These are phyloP conservation scores for Carapus acus DNA, from an alignment of 2,797 vertebrate genomes.

Conservation along the genomic window DNA sequence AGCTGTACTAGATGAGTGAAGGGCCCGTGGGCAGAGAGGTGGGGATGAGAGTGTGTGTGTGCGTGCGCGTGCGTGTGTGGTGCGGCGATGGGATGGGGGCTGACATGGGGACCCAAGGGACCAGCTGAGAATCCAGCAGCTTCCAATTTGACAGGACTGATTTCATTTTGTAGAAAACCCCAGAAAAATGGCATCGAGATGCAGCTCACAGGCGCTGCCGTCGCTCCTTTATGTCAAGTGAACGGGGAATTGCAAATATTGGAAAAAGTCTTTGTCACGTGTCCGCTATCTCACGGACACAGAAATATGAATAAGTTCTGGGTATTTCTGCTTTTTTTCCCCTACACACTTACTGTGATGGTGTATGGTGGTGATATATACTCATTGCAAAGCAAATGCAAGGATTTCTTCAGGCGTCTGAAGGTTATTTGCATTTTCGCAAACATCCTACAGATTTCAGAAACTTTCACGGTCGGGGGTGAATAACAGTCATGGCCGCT, in stretches of 20 bases:
- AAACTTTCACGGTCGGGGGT: too few relatives aligned
- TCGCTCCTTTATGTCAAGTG: slow-evolving; percentile 33
- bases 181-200: slow-evolving; percentile 41
- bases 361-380: too few relatives aligned
- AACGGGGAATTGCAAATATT: slow-evolving; percentile 29
- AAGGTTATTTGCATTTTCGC: too few relatives aligned
- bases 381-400: too few relatives aligned
- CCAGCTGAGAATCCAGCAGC: slow-evolving; percentile 36
- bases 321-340: slow-evolving; percentile 21
- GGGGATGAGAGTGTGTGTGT: slow-evolving; percentile 2
- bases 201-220: slow-evolving; percentile 22
- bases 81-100: too few relatives aligned
- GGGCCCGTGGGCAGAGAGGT: slow-evolving; percentile 6
- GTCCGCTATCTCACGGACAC: slow-evolving; percentile 12
- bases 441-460: too few relatives aligned
- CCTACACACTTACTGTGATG: background rate
- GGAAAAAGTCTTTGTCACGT: slow-evolving; percentile 33
- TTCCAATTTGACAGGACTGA: slow-evolving; percentile 50
- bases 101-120: slow-evolving; percentile 21
- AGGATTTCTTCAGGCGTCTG: too few relatives aligned
- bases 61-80: too few relatives aligned
- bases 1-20: slow-evolving; percentile 29
- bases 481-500: too few relatives aligned
- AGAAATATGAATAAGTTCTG: slow-evolving; percentile 14
- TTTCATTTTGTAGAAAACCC: slow-evolving; percentile 44